Evolutionary conservation across 35 echinoderm and acorn worm species (phyloP).

Genomic region (Holothuria glaberrima): DNA sequence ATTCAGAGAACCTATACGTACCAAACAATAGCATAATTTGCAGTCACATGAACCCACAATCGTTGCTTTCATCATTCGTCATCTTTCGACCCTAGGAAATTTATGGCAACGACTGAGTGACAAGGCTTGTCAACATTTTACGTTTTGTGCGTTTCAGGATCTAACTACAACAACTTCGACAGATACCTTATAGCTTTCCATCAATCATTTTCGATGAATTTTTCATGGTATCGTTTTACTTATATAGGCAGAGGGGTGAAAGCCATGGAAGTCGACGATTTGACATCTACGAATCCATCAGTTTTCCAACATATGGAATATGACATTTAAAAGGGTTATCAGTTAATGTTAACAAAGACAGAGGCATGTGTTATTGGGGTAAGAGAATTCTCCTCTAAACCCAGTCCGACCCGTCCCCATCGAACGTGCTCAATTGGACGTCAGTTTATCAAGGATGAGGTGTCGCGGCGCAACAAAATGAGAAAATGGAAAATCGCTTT

Average conservation of each 20-base stretch:
- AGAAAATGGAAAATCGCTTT: slow-evolving; percentile 4
- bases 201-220: slow-evolving; percentile 13
- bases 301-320: neutral
- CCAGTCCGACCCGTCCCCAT: slow-evolving; percentile 16
- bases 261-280: neutral
- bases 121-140: too few species aligned
- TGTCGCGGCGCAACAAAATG: slow-evolving; percentile 19
- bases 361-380: slow-evolving; percentile 16
- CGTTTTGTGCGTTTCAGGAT: slow-evolving; percentile 1
- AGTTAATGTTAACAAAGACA: slow-evolving; percentile 32
- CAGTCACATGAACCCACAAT: too few species aligned
- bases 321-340: slow-evolving; percentile 36
- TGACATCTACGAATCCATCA: slow-evolving; percentile 1
- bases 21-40: too few species aligned
- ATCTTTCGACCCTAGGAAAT: too few species aligned
- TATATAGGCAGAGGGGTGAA: too few species aligned
- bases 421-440: slow-evolving; percentile 46
- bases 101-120: too few species aligned
- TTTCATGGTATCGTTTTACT: too few species aligned
- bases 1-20: too few species aligned
- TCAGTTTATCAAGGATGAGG: slow-evolving; percentile 19
- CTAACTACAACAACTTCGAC: neutral
- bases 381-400: neutral
- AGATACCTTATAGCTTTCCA: slow-evolving; percentile 34
- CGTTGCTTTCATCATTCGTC: too few species aligned